Evolutionary conservation across 2,888 invertebrate genomes (phyloP).

Genomic region (Lissocephala sabroskyi): DNA sequence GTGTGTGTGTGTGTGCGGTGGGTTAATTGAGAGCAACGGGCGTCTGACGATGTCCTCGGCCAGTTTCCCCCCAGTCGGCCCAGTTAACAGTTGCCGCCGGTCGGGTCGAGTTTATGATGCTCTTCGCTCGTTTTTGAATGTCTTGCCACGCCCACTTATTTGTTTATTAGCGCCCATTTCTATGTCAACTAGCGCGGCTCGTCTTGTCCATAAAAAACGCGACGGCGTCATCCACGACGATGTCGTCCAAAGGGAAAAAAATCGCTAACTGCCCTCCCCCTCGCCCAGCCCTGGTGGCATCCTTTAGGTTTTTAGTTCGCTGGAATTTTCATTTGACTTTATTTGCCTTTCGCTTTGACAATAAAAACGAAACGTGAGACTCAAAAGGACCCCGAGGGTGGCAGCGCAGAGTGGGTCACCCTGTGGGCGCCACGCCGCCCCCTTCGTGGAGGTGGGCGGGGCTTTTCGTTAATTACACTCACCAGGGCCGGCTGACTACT

Average conservation of each 20-base stretch:
- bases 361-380: conserved; percentile 42
- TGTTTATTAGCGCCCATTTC: conserved; percentile 53
- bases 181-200: conserved; percentile 4
- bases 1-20: conserved; percentile 44
- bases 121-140: conserved; percentile 5
- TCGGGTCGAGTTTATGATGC: background rate
- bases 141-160: conserved; percentile 55
- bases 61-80: background rate
- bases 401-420: background rate
- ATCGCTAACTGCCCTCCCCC: too few relatives aligned
- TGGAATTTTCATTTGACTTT: conserved; percentile 62
- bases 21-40: conserved; percentile 49
- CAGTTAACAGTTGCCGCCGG: background rate
- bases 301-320: conserved; percentile 7
- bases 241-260: too few relatives aligned
- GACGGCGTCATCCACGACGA: conserved; percentile 30
- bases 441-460: background rate
- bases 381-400: background rate
- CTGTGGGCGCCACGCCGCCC: background rate
- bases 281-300: too few relatives aligned
- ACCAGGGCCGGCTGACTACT: background rate
- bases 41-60: background rate
- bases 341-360: conserved; percentile 24
- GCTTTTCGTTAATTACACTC: too few relatives aligned
- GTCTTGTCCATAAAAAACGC: conserved; percentile 1